phyloP scores from a whole-genome alignment of 2,888 invertebrate species.

The Microctonus brassicae region DNA sequence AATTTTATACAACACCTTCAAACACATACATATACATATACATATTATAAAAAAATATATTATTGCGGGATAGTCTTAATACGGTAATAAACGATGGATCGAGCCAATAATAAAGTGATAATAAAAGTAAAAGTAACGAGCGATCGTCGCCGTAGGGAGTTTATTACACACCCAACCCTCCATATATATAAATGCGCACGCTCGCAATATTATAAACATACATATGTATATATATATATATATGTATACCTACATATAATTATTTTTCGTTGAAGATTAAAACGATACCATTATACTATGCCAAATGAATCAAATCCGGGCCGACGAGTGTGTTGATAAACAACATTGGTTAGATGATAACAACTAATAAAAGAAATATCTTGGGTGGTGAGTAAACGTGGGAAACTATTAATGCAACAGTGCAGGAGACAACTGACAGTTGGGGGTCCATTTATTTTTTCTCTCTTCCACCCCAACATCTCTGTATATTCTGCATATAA shows the following conservation, averaged over 20 bases:
- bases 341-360: constrained; percentile 2
- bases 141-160: constrained; percentile 58
- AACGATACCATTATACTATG: constrained; percentile 29
- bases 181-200: constrained; percentile 28
- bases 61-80: constrained; percentile 52
- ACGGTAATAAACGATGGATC: constrained; percentile 58
- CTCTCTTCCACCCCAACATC: background rate
- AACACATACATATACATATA: background rate
- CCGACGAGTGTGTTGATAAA: constrained; percentile 6
- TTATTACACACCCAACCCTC: constrained; percentile 56
- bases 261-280: constrained; percentile 5
- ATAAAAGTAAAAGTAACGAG: constrained; percentile 62
- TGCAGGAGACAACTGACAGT: constrained; percentile 9
- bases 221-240: no score
- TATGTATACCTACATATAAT: no score
- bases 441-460: constrained; percentile 14
- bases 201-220: constrained; percentile 21
- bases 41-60: constrained; percentile 22
- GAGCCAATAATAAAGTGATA: constrained; percentile 65
- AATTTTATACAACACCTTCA: background rate
- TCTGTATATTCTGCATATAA: no score
- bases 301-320: constrained; percentile 19
- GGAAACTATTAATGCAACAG: constrained; percentile 8
- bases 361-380: background rate
- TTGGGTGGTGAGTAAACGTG: constrained; percentile 2